Evolutionary conservation across 1,140 invertebrate species (phyloP), one percentile per base, ranked within the genome.

Genomic region (Berghia stephanieae): DNA sequence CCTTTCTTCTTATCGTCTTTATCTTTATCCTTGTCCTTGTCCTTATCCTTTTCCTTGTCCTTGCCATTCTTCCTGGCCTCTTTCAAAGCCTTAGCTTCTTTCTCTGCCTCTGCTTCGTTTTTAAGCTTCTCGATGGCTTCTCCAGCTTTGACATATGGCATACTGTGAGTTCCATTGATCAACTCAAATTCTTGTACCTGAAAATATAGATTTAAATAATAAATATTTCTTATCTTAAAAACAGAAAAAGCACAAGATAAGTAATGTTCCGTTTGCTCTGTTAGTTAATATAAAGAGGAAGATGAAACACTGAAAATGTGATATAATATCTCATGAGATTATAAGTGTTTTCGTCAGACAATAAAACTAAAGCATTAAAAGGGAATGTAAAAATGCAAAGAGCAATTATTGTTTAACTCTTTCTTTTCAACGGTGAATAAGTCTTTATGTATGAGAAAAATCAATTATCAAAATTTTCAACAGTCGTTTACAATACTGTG

Each of bases 121-220:
- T 90, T 88, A 34, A 85, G 66, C 44, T 86, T 88, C 40, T 89
- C 86, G 6, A 86, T 78, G 83, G 95, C 95, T 5, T 94, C 92
- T 4, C 57, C 31, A 31, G 97, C 94, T 80, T 96, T 80, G 24
- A 88, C 52, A 77, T 90, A 86, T 4, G 98, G 97, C 95, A 99
- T 98, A 80, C 96, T 98, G 88, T 98, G 97, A 81, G 96, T 95
- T 0, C 98, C 98, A 88, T 99, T 99, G 72, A 99, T 98, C 82
- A 95, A 93, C 88, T 99, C 98, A 89, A 99, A 99, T 85, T 99
- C 98, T 89, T 98, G 96, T 40, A 98, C 93, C 92, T 91, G 75
- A 0, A 78, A 75, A 60, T 38, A 77, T 55, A 10, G 21, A 63
- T 34, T 78, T n/a, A 44, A 38, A 44, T 60, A 34, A 27, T 24